These are phyloP conservation scores for Drepana arcuata DNA, from an alignment of 1,140 invertebrate species.

Conservation along the genomic window DNA sequence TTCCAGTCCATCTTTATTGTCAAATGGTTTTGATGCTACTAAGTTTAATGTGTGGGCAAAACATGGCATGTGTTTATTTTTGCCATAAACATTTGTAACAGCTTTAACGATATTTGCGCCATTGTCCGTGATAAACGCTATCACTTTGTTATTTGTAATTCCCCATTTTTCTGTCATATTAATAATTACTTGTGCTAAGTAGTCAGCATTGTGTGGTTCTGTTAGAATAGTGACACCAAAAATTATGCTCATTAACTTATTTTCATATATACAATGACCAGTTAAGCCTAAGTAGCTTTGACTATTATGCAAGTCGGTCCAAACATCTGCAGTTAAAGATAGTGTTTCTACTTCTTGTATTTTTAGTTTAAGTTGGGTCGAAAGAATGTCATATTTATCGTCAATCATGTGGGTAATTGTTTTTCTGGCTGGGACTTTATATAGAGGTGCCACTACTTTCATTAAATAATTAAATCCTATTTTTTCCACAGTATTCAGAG, in stretches of 20 bases:
- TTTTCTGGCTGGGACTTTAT: slow-evolving; percentile 12
- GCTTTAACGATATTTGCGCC: slow-evolving; percentile 45
- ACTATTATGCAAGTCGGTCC: slow-evolving; percentile 19
- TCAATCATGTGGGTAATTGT: slow-evolving; percentile 19
- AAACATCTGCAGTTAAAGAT: slow-evolving; percentile 21
- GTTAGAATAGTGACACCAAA: no score
- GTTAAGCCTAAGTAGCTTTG: slow-evolving; percentile 20
- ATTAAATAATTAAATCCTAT: slow-evolving; percentile 17
- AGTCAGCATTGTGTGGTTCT: slow-evolving; percentile 34
- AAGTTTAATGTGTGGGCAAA: slow-evolving; percentile 37
- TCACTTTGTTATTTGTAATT: slow-evolving; percentile 31
- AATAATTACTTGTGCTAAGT: slow-evolving; percentile 21
- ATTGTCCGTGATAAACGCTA: slow-evolving; percentile 42
- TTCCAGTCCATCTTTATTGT: slow-evolving; percentile 19
- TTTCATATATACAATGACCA: slow-evolving; percentile 22
- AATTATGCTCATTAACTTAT: no score
- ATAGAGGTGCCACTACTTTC: slow-evolving; percentile 16
- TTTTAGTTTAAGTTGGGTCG: slow-evolving; percentile 21
- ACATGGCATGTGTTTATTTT: slow-evolving; percentile 37
- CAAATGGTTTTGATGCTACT: slow-evolving; percentile 27
- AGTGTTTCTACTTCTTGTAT: slow-evolving; percentile 17
- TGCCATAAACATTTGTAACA: slow-evolving; percentile 29
- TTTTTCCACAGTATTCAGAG: slow-evolving; percentile 18
- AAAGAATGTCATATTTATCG: slow-evolving; percentile 17
- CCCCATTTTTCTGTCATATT: slow-evolving; percentile 29